Conservation (phyloP, 2,888 invertebrate genomes). For the Timema cristinae region DNA sequence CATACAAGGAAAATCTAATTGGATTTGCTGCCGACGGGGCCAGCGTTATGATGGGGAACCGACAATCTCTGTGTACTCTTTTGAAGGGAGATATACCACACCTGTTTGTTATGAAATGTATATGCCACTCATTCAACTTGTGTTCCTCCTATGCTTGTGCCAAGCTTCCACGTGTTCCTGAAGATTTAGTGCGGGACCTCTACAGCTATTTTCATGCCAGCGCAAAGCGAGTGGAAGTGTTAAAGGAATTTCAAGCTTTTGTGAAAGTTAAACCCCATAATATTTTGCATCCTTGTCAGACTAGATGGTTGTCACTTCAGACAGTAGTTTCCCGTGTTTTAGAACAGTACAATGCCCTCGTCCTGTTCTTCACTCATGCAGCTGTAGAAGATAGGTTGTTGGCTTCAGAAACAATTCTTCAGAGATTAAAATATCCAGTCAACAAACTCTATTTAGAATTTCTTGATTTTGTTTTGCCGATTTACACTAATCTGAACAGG, state of each 20-base stretch:
- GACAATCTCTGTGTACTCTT: conserved; percentile 38
- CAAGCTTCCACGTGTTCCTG: conserved; percentile 38
- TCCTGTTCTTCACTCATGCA: conserved; percentile 9
- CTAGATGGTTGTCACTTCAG: conserved; percentile 38
- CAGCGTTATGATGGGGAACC: conserved; percentile 39
- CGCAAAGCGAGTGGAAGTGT: conserved; percentile 36
- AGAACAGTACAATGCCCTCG: conserved; percentile 13
- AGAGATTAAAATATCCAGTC: neutral
- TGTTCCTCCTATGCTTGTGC: conserved; percentile 37
- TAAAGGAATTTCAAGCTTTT: conserved; percentile 37
- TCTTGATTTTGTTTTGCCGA: conserved; percentile 1
- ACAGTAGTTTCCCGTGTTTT: conserved; percentile 10
- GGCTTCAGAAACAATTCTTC: neutral
- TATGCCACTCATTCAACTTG: conserved; percentile 34
- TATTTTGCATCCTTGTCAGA: conserved; percentile 36
- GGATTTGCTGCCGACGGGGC: conserved; percentile 43
- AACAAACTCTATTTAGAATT: conserved; percentile 9
- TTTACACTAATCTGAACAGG: neutral
- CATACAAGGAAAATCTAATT: conserved; percentile 38
- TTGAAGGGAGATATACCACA: conserved; percentile 38
- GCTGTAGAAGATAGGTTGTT: neutral
- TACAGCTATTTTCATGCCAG: conserved; percentile 40
- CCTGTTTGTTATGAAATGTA: conserved; percentile 39
- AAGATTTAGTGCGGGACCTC: conserved; percentile 36
- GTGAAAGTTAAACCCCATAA: conserved; percentile 36